These are phyloP conservation scores for Cosmia pyralina DNA, from an alignment of 2,888 invertebrate genomes.

Conservation along the genomic window DNA sequence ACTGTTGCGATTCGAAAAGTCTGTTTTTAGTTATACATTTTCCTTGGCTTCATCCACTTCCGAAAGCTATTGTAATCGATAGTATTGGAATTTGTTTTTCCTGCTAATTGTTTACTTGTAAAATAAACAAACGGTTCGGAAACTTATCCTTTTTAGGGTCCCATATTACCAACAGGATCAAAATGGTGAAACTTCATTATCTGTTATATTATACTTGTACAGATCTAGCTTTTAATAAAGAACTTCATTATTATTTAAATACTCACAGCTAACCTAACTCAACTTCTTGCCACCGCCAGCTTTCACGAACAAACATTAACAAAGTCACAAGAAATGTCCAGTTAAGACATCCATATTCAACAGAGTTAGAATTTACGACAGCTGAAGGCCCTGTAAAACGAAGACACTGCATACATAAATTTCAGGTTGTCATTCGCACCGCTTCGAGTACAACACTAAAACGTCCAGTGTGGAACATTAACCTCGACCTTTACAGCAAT, in stretches of 20 bases:
- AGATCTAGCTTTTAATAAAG: background rate
- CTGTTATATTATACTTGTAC: too few relatives aligned
- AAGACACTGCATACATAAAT: conserved; percentile 51
- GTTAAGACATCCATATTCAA: conserved; percentile 46
- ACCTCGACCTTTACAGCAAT: conserved; percentile 9
- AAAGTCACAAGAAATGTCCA: conserved; percentile 32
- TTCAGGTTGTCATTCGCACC: conserved; percentile 45
- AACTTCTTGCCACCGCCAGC: background rate
- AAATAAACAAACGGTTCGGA: background rate
- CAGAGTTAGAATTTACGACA: conserved; percentile 37
- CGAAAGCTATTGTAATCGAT: background rate
- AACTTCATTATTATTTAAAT: background rate
- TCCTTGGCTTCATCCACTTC: background rate
- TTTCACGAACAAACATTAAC: conserved; percentile 20
- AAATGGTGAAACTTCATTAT: background rate
- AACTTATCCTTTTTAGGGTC: background rate
- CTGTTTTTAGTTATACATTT: background rate
- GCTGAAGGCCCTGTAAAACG: conserved; percentile 16
- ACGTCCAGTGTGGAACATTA: conserved; percentile 29
- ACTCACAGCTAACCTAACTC: too few relatives aligned
- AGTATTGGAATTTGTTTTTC: background rate
- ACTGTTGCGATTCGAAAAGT: background rate
- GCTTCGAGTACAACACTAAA: conserved; percentile 39
- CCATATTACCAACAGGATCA: background rate
- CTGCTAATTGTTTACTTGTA: background rate